Base-by-base conservation (phyloP, 2,888 invertebrate species). In the Poecilus cupreus region DNA sequence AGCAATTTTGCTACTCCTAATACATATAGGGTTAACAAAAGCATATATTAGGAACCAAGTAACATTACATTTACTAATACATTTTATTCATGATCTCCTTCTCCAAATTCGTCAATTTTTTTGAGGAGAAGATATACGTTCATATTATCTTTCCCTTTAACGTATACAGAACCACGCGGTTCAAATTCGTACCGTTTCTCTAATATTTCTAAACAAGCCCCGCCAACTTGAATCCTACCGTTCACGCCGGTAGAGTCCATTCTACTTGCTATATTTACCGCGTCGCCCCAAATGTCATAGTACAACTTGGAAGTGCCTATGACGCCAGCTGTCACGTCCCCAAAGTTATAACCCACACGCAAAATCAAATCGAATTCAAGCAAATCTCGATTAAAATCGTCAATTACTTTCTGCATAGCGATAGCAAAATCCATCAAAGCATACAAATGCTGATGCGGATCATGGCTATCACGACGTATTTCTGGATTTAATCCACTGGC, bases 221-320 rank as follows among this genome's bases (percentile, higher is more conserved):
- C 94, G 11, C 96, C 95, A 2, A 96, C 92, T 88, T 97, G 97
- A 84, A 98, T 96, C 70, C 94, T 91, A 82, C 96, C 96, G 2
- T 94, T 92, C 8, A 98, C 94, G 0, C 98, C 98, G 0, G 98
- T 98, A 0, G 97, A 96, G 89, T 99, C 98, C 99, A 99, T 99
- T 77, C 98, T 91, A 5, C 97, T 97, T 0, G 98, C 97, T 81
- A 98, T 97, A 88, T 99, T 99, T 0, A 99, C 98, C 0, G 98
- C 97, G 88, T 99, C 98, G 0, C 98, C 98, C 98, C 98, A 99
- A 85, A 98, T 98, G 88, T 98, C 98, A 86, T 98, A 99, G 88
- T 97, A 96, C 82, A 99, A 90, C 87, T 98, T 99, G 0, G 96
- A 96, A 5, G 98, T 98, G 0, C 98, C 98, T 77, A 99, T 98